A percentile compares a stretch with the other conserved stretches of the same genome.
Conservation (phyloP, 2,113 vertebrate genomes). For the Pterocles orientalis region DNA sequence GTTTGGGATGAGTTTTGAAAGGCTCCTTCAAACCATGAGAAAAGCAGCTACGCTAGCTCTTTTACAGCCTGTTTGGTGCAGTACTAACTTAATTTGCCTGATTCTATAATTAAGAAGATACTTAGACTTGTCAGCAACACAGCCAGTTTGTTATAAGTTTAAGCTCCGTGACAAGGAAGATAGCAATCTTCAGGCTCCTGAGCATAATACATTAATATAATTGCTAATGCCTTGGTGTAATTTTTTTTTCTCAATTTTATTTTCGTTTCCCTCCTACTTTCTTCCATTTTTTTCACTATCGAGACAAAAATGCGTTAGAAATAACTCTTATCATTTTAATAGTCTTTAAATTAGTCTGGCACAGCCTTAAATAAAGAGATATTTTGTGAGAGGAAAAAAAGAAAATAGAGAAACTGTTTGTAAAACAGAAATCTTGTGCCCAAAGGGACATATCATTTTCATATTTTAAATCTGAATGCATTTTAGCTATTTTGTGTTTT, state of each 20-base stretch:
- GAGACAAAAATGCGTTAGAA: slow-evolving; percentile 32
- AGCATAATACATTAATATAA: slow-evolving; percentile 37
- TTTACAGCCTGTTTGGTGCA: background rate
- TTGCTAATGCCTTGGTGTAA: background rate
- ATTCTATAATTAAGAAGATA: slow-evolving; percentile 55
- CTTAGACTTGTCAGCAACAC: slow-evolving; percentile 35
- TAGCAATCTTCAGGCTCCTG: background rate
- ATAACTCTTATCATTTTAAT: slow-evolving; percentile 59
- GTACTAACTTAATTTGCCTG: slow-evolving; percentile 16
- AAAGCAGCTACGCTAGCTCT: background rate
- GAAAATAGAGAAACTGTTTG: slow-evolving; percentile 68
- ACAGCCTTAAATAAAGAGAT: slow-evolving; percentile 69
- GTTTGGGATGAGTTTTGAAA: background rate
- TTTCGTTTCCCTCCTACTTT: background rate
- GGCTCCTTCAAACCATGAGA: background rate
- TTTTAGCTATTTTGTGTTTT: slow-evolving; percentile 76
- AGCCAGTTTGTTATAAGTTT: slow-evolving; percentile 27
- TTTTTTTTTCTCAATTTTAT: background rate
- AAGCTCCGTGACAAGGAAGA: slow-evolving; percentile 47
- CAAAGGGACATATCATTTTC: slow-evolving; percentile 76
- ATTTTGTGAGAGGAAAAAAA: slow-evolving; percentile 45
- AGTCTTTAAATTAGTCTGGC: slow-evolving; percentile 58
- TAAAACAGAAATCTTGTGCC: slow-evolving; percentile 72
- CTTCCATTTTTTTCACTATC: background rate
- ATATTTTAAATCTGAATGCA: slow-evolving; percentile 75